These are phyloP conservation scores for Plumapathes pennacea DNA, from an alignment of 92 coral and sea anemone genomes.

Conservation along the genomic window DNA sequence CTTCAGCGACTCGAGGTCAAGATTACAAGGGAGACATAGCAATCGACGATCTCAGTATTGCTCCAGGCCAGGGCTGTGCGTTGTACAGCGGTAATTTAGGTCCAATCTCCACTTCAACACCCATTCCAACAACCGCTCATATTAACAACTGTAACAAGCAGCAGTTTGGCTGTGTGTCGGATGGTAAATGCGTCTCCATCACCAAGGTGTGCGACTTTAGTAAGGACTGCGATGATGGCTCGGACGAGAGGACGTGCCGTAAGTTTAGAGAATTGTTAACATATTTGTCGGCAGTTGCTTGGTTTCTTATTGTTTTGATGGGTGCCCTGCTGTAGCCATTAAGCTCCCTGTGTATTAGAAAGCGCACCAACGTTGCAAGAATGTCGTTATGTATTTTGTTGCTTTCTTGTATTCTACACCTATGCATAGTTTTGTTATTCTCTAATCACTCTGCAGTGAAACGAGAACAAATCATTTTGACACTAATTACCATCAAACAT, in stretches of 20 bases:
- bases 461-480: too few relatives aligned
- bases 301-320: too few relatives aligned
- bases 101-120: constrained; percentile 61
- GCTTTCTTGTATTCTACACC: too few relatives aligned
- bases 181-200: constrained; percentile 62
- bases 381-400: too few relatives aligned
- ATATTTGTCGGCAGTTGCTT: too few relatives aligned
- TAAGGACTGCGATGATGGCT: constrained; percentile 81
- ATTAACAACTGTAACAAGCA: constrained; percentile 75
- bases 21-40: constrained; percentile 91
- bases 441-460: too few relatives aligned
- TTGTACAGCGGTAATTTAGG: constrained; percentile 61
- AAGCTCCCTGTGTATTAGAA: too few relatives aligned
- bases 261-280: constrained; percentile 37
- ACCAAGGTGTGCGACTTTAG: constrained; percentile 85
- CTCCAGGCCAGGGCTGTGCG: constrained; percentile 50
- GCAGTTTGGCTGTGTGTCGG: constrained; percentile 84
- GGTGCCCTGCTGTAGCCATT: too few relatives aligned
- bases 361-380: too few relatives aligned
- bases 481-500: too few relatives aligned
- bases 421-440: too few relatives aligned
- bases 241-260: constrained; percentile 95
- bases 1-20: constrained; percentile 69
- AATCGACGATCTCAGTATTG: constrained; percentile 87
- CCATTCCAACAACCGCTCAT: constrained; percentile 73